Evolutionary conservation across 2,797 vertebrate species (phyloP).

Genomic region (Heterohyrax brucei): DNA sequence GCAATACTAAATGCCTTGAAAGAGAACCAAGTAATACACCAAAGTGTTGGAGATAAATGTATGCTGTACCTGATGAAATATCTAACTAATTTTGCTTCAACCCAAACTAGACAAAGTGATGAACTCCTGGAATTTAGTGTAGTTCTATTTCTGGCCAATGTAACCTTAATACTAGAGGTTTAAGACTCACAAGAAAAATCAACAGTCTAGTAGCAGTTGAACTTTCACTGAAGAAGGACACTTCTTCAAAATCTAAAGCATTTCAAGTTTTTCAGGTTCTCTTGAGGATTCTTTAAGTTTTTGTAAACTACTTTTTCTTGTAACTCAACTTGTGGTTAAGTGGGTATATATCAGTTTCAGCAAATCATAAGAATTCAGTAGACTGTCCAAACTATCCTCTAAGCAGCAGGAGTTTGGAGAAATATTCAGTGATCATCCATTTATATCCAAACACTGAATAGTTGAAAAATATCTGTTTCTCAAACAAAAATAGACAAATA

Average conservation of each 20-base stretch:
- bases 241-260: background rate
- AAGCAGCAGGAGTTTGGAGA: conserved; percentile 11
- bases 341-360: background rate
- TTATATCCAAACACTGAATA: background rate
- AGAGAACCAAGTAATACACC: background rate
- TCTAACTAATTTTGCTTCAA: background rate
- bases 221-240: background rate
- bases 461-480: conserved; percentile 53
- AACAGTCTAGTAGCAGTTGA: background rate
- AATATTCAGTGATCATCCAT: conserved; percentile 31
- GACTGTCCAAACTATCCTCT: background rate
- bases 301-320: conserved; percentile 46
- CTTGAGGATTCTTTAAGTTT: background rate
- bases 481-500: conserved; percentile 15
- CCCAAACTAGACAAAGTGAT: background rate
- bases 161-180: background rate
- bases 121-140: background rate
- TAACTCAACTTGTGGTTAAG: background rate
- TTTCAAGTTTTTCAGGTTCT: background rate
- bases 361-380: background rate
- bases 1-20: background rate
- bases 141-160: background rate
- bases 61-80: background rate
- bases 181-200: background rate
- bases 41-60: background rate